Evolutionary conservation across 1,140 invertebrate genomes (phyloP).

Genomic region (Ips typographus): DNA sequence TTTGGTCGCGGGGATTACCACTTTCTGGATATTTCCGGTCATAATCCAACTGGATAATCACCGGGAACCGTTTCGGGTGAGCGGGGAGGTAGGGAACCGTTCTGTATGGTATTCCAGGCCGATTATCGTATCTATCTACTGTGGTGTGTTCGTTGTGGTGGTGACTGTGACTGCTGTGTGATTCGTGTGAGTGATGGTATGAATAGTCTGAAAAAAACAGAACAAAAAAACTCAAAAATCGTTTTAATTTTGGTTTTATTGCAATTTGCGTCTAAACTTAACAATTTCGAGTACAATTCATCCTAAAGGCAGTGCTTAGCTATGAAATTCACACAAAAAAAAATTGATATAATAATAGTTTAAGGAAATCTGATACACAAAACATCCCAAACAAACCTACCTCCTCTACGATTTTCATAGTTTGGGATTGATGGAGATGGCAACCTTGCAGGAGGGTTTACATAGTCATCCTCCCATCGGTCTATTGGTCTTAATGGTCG

Average conservation of each 20-base stretch:
- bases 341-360: background rate
- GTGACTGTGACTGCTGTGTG: conserved; percentile 35
- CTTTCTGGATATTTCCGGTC: conserved; percentile 11
- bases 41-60: conserved; percentile 20
- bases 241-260: conserved; percentile 1
- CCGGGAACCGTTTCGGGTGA: conserved; percentile 18
- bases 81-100: conserved; percentile 35
- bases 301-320: background rate
- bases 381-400: conserved; percentile 46
- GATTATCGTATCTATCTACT: conserved; percentile 32
- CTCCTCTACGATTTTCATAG: conserved; percentile 42
- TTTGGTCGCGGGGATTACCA: conserved; percentile 1
- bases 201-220: conserved; percentile 44
- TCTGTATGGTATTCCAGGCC: conserved; percentile 14
- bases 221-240: conserved; percentile 27
- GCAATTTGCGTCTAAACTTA: background rate
- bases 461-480: conserved; percentile 29
- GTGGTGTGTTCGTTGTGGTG: conserved; percentile 37
- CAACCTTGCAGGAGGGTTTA: conserved; percentile 1
- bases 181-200: conserved; percentile 43
- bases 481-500: conserved; percentile 24
- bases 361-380: conserved; percentile 33
- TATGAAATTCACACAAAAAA: background rate
- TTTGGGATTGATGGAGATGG: conserved; percentile 1
- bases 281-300: background rate